phyloP scores from a whole-genome alignment of 2,888 invertebrate genomes.

The Quadroppia sp. region DNA sequence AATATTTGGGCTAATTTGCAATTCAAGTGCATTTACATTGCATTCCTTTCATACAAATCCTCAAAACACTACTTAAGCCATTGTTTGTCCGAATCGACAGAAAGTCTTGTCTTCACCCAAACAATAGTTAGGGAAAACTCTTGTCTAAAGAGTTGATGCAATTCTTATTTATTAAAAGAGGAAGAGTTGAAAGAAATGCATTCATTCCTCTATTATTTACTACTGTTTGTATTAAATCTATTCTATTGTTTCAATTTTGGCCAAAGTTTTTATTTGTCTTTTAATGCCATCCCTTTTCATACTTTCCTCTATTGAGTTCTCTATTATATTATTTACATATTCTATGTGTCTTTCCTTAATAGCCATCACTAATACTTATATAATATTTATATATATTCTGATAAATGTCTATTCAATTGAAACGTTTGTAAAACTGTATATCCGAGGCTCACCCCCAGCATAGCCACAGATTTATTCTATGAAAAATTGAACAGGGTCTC shows the following conservation, averaged over 20 bases:
- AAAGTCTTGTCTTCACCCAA: not conserved
- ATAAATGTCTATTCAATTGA: no score
- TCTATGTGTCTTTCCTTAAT: not conserved
- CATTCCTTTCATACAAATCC: not conserved
- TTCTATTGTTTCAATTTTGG: not conserved
- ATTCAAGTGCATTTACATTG: not conserved
- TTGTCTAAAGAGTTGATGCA: not conserved
- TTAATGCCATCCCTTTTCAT: not conserved
- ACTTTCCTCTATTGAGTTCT: not conserved
- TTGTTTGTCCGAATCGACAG: not conserved
- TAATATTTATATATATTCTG: no score
- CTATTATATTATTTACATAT: not conserved
- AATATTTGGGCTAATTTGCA: constrained; percentile 11
- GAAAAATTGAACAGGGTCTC: no score
- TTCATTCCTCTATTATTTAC: not conserved
- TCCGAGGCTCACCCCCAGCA: no score
- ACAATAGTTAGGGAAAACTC: not conserved
- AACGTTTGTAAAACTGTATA: no score
- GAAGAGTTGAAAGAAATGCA: not conserved
- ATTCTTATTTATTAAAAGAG: constrained; percentile 14
- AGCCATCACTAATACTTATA: no score
- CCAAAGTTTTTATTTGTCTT: not conserved
- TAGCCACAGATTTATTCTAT: no score
- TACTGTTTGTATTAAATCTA: not conserved
- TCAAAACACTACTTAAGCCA: not conserved